Evolutionary conservation across 2,113 vertebrate genomes (phyloP), one percentile per base, ranked within the genome.

Genomic region (Dasyprocta punctata): DNA sequence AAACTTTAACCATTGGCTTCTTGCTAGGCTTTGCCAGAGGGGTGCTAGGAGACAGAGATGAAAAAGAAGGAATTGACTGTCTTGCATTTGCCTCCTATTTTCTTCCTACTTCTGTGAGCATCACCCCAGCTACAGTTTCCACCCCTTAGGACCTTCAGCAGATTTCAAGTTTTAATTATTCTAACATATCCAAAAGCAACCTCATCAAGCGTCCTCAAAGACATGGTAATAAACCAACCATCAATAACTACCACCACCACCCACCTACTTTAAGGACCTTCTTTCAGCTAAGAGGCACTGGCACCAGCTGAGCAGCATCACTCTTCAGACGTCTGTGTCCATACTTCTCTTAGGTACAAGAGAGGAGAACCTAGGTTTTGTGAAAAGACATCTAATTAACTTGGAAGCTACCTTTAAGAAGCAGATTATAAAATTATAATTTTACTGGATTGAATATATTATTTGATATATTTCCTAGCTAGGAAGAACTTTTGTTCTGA

Each of bases 331-430:
- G 20, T 69, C 26, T 69, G 52, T 49, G 13, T 1, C 17, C 36
- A 38, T 69, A 69, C 67, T 69, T n/a, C 49, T 58, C 36, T 71
- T 63, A 61, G 14, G 9, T 12, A 58, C 1, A 58, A 7, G 13
- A 49, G n/a, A 69, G 17, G 69, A n/a, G 63, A 56, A 78, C 19
- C 7, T 33, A 63, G 47, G 13, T 81, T 71, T 85, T 78, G 12
- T 10, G 33, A 28, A 58, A 14, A 61, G 28, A 60, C 11, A 44
- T 36, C 49, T 73, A 67, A 65, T 94, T 87, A 96, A 80, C 86
- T 63, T 89, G 13, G 22, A 17, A 56, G 5, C 28, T 95, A 93
- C 36, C 65, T 69, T n/a, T 60, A 93, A 90, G 69, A 90, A 96
- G 69, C 2, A 67, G 58, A 30, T 52, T 83, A 73, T 49, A 73